These are phyloP conservation scores for Okapia johnstoni DNA, from an alignment of 2,113 vertebrate species.

Conservation along the genomic window DNA sequence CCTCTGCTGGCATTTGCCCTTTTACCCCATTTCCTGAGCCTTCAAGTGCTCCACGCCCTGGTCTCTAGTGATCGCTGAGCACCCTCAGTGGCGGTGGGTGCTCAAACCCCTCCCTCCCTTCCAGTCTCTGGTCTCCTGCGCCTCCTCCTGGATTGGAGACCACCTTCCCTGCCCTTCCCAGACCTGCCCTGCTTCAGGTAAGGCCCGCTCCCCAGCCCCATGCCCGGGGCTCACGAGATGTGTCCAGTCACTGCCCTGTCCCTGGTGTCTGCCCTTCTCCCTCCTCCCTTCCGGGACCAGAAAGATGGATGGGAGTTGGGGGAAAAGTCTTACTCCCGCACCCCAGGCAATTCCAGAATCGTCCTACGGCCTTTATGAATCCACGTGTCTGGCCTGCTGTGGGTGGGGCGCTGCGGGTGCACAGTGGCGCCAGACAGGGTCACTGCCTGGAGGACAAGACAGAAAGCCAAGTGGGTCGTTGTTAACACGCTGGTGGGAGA, in stretches of 20 bases:
- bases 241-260: background rate
- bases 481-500: background rate
- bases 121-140: background rate
- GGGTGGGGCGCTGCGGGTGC: accelerated
- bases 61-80: too few species aligned
- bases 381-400: accelerated
- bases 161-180: background rate
- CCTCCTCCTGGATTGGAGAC: background rate
- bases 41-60: accelerated
- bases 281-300: background rate
- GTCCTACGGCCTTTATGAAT: accelerated
- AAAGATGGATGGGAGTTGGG: background rate
- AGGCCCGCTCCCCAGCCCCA: accelerated
- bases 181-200: accelerated
- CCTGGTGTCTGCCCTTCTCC: background rate
- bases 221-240: background rate
- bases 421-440: accelerated
- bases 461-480: background rate
- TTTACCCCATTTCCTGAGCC: background rate
- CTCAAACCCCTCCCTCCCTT: background rate
- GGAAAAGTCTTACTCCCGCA: background rate
- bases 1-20: background rate
- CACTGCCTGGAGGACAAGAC: background rate
- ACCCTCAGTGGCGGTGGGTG: background rate
- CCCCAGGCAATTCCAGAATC: accelerated